Evolutionary conservation across 2,888 invertebrate species (phyloP).

Genomic region (Melinopterus prodromus): DNA sequence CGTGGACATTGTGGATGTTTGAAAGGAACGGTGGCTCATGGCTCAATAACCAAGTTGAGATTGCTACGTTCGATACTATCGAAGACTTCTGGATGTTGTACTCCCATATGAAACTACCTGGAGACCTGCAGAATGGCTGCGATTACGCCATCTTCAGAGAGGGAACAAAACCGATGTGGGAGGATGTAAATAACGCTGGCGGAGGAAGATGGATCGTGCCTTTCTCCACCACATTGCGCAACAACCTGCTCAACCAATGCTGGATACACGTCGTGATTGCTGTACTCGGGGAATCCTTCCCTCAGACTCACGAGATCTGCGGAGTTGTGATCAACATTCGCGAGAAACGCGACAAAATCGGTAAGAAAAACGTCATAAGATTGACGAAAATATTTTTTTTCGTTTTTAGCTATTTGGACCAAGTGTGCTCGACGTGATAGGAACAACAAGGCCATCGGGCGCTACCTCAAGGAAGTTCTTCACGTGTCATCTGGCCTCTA

Average conservation of each 20-base stretch:
- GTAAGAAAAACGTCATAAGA: not conserved
- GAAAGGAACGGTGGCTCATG: not conserved
- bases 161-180: not conserved
- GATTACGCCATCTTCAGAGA: not conserved
- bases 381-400: not conserved
- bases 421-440: not conserved
- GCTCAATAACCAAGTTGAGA: not conserved
- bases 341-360: not conserved
- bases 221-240: not conserved
- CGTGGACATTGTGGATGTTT: conserved; percentile 5
- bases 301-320: not conserved
- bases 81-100: conserved; percentile 14
- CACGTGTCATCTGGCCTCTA: not conserved
- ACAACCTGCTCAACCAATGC: not conserved
- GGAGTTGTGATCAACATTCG: not conserved
- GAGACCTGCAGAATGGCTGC: not conserved
- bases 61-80: conserved; percentile 11
- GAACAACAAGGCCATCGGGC: not conserved
- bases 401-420: not conserved
- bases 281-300: not conserved
- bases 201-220: not conserved
- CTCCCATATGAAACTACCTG: not conserved
- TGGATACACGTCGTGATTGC: not conserved
- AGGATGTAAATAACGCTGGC: not conserved
- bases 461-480: not conserved